Percentiles rank a stretch among this genome's conserved stretches.
phyloP scores from a whole-genome alignment of 2,888 invertebrate species.

The Myopa testacea region DNA sequence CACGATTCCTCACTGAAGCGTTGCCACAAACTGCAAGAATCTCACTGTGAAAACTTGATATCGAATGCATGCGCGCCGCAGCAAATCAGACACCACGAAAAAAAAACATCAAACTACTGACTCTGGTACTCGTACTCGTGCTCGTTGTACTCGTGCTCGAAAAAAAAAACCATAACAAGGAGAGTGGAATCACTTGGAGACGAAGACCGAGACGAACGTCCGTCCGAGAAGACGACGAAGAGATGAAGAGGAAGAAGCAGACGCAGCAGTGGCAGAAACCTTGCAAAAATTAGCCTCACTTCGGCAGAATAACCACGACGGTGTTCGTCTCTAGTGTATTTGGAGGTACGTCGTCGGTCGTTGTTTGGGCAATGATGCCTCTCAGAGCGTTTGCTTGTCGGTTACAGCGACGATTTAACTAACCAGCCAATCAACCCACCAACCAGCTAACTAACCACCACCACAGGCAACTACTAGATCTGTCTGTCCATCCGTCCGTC shows the following conservation, averaged over 20 bases:
- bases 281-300: constrained; percentile 38
- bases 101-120: not conserved
- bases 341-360: not conserved
- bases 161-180: constrained; percentile 3
- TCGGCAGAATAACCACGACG: constrained; percentile 30
- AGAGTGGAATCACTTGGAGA: constrained; percentile 14
- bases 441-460: not conserved
- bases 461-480: not conserved
- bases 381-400: not conserved
- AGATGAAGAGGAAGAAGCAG: constrained; percentile 38
- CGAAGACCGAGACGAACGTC: not conserved
- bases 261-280: constrained; percentile 22
- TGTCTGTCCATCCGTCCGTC: not conserved
- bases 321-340: constrained; percentile 1
- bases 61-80: constrained; percentile 46
- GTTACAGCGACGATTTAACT: not conserved
- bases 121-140: too few species aligned
- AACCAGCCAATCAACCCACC: not conserved
- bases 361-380: constrained; percentile 2
- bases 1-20: constrained; percentile 63
- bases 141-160: too few species aligned
- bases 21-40: constrained; percentile 54
- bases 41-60: constrained; percentile 48
- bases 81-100: constrained; percentile 18
- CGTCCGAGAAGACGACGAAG: not conserved